A percentile compares a stretch with the other conserved stretches of the same genome.
Evolutionary conservation across 2,888 invertebrate species (phyloP).

Genomic region (Cantharis lateralis): DNA sequence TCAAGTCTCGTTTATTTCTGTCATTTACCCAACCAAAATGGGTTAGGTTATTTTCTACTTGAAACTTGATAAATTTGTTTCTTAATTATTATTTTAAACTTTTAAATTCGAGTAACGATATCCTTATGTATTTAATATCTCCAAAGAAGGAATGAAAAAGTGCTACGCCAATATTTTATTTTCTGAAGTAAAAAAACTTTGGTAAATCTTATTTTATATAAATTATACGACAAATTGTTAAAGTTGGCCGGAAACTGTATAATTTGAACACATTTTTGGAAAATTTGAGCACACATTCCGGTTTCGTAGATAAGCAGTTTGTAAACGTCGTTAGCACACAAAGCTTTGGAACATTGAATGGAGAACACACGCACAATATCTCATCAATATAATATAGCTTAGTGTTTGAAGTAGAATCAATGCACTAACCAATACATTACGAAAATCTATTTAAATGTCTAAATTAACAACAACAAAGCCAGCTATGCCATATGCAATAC

Average conservation of each 20-base stretch:
- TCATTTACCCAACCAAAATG: too few species aligned
- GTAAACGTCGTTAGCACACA: not conserved
- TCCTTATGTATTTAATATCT: too few species aligned
- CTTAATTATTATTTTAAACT: too few species aligned
- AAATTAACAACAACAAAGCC: not conserved
- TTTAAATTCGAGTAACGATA: too few species aligned
- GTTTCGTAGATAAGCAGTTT: not conserved
- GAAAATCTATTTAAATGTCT: not conserved
- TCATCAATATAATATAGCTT: not conserved
- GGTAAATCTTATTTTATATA: not conserved
- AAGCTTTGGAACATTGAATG: not conserved
- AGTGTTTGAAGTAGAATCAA: not conserved
- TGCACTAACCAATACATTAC: not conserved
- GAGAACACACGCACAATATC: not conserved
- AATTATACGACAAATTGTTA: not conserved
- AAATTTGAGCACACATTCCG: not conserved
- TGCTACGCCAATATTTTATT: not conserved
- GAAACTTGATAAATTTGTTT: too few species aligned
- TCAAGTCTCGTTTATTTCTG: too few species aligned
- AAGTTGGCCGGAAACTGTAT: not conserved
- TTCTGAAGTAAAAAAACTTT: not conserved
- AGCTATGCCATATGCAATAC: not conserved
- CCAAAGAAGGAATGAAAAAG: not conserved
- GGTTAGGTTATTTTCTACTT: too few species aligned
- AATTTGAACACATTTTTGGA: not conserved